Base-by-base conservation (phyloP, 2,888 invertebrate species). In the Deilephila porcellus region DNA sequence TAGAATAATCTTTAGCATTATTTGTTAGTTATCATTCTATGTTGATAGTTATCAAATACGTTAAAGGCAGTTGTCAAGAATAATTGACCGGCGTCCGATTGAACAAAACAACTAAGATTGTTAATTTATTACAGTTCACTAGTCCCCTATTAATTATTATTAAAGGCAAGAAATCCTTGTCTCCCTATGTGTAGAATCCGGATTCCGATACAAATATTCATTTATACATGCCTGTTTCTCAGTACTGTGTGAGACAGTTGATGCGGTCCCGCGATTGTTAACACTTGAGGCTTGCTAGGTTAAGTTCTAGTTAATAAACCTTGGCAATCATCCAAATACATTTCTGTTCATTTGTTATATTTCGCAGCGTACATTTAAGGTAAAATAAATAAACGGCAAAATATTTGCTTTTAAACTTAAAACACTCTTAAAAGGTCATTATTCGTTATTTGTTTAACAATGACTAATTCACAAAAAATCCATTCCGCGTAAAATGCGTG, bases 401-500 rank as follows among this genome's bases (percentile, higher is more conserved):
- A 73, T 76, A 63, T 81, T 78, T 79, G 76, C 75, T 75, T 73
- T 74, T 73, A 72, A 37, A 74, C 20, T 72, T 59, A 56, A 80
- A 82, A 77, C 74, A 82, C 80, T 83, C 75, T 72, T 76, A 78
- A 80, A 81, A 83, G 86, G 88, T 89, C 86, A 85, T 83, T 82
- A 83, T 67, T 83, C 83, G 82, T 82, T 82, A 82, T 81, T 83
- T 83, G 83, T 80, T 80, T 81, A 78, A 75, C 78, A 83, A 88
- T 93, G 93, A 93, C 90, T 92, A 92, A 93, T 86, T 84, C 87
- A 77, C 84, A 83, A 92, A 93, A 91, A 89, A 92, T 90, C 86
- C 85, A 85, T 94, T 93, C 94, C 88, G 86, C 88, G 93, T 91
- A 94, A 87, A 87, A 85, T 85, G 85, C 88, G 87, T 89, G 88